A percentile compares a stretch with the other conserved stretches of the same genome.
Conservation (phyloP, 2,888 invertebrate species). For the Synergus itoensis region DNA sequence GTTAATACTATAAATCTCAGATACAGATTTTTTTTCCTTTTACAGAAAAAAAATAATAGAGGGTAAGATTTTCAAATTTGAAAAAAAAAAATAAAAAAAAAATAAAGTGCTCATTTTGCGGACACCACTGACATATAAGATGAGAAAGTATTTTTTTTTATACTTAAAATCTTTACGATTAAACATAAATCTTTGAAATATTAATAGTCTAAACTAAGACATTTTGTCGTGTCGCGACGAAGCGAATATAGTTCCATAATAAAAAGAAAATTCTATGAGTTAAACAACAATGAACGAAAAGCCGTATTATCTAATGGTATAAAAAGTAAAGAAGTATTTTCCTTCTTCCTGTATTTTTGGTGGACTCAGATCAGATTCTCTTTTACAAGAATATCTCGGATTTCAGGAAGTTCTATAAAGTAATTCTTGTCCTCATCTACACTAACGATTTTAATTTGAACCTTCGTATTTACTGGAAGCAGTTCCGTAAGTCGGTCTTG, state of each 20-base stretch:
- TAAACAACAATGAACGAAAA: neutral
- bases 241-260: neutral
- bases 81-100: no score
- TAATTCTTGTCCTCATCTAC: constrained; percentile 46
- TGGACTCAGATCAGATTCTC: constrained; percentile 17
- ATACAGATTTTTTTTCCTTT: no score
- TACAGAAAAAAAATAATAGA: no score
- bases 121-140: no score
- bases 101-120: no score
- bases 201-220: neutral
- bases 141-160: no score
- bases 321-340: constrained; percentile 9
- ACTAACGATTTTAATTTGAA: neutral
- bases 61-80: no score
- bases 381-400: constrained; percentile 47
- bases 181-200: neutral
- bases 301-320: constrained; percentile 3
- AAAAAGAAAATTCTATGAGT: neutral
- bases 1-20: no score
- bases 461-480: neutral
- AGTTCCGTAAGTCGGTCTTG: neutral
- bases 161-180: neutral
- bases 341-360: neutral
- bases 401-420: constrained; percentile 62
- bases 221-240: neutral